Percentiles rank a stretch among this genome's conserved stretches.
These are phyloP conservation scores for Aurelia aurita complex sp. Pacific DNA, from an alignment of 30 jellyfish, hydroid and myxozoan genomes.

Conservation along the genomic window DNA sequence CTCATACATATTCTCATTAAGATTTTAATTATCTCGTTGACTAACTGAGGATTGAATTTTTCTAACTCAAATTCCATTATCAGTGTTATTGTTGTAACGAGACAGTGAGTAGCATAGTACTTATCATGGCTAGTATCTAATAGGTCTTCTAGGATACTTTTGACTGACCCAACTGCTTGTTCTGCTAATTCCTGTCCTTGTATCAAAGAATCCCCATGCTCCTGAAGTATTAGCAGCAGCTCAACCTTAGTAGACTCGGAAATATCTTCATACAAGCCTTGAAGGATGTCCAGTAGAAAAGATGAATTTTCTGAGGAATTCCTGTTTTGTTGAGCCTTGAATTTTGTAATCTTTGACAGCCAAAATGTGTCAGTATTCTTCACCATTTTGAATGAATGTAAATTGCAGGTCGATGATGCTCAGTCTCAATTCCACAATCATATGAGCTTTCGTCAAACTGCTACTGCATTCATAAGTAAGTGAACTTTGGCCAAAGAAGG, in stretches of 20 bases:
- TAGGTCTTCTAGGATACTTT: conserved; percentile 20
- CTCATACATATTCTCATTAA: conserved; percentile 7
- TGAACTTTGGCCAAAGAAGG: too few species aligned
- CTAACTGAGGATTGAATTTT: conserved; percentile 30
- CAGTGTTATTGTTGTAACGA: conserved; percentile 45
- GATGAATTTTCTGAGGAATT: conserved; percentile 38
- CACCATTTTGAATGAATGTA: conserved; percentile 12
- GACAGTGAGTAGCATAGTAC: conserved; percentile 36
- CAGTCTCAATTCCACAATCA: too few species aligned
- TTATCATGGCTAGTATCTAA: conserved; percentile 7
- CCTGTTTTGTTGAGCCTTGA: conserved; percentile 34
- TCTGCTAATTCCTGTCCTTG: conserved; percentile 57
- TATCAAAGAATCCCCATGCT: conserved; percentile 38
- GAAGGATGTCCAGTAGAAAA: conserved; percentile 41
- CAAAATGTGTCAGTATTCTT: conserved; percentile 31
- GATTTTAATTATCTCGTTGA: conserved; percentile 14
- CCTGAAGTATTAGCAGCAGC: conserved; percentile 45
- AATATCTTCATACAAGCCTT: conserved; percentile 59
- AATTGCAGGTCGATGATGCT: neutral
- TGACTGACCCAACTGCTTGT: conserved; percentile 61
- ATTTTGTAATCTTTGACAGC: conserved; percentile 28
- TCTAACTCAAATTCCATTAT: conserved; percentile 45
- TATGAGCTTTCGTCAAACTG: too few species aligned
- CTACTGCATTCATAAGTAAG: too few species aligned
- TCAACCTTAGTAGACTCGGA: conserved; percentile 37